Conservation (phyloP, 53 echinoderm and acorn worm genomes). For the Mesocentrotus franciscanus region DNA sequence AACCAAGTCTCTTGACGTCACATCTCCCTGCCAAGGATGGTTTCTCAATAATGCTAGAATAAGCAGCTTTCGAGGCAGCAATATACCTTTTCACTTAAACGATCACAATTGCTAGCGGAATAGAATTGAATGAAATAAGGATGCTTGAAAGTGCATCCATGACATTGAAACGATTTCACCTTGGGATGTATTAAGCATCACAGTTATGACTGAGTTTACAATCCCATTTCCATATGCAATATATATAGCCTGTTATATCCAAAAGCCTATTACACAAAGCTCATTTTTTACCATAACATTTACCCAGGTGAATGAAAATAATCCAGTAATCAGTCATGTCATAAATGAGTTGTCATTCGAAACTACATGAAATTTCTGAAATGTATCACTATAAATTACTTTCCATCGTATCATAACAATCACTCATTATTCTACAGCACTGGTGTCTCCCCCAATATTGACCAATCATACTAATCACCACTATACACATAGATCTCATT, state of each 20-base stretch:
- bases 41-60: conserved; percentile 45
- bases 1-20: conserved; percentile 51
- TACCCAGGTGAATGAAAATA: neutral
- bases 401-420: neutral
- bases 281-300: neutral
- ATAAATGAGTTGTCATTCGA: neutral
- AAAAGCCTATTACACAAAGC: neutral
- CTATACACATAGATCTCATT: neutral
- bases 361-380: neutral
- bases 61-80: neutral
- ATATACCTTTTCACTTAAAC: neutral
- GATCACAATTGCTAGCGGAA: conserved; percentile 21
- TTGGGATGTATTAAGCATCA: neutral
- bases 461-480: conserved; percentile 7
- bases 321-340: neutral
- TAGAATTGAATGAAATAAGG: neutral
- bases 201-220: neutral
- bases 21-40: conserved; percentile 12
- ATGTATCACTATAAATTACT: neutral
- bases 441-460: neutral
- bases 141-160: conserved; percentile 2
- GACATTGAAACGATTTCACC: conserved; percentile 32
- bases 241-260: neutral
- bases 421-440: neutral
- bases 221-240: neutral